These are phyloP conservation scores for Drosophila monieri DNA, from an alignment of 2,888 invertebrate genomes.

Conservation along the genomic window DNA sequence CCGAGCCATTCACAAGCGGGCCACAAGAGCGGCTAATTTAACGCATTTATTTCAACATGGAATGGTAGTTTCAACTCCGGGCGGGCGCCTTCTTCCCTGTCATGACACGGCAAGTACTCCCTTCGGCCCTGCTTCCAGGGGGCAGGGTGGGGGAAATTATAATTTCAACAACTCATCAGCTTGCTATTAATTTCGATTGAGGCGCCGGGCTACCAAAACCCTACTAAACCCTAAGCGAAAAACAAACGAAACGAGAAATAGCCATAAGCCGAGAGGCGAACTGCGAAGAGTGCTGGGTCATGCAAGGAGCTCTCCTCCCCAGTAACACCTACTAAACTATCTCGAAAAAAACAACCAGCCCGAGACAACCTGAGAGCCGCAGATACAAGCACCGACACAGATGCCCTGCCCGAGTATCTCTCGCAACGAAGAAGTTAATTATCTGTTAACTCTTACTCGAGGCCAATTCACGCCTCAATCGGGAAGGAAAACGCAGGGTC, in stretches of 20 bases:
- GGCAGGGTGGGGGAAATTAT: slow-evolving; percentile 42
- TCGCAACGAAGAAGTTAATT: slow-evolving; percentile 62
- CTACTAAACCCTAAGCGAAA: slow-evolving; percentile 3
- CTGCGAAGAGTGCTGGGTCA: slow-evolving; percentile 49
- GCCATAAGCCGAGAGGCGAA: slow-evolving; percentile 28
- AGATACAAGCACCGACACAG: background rate
- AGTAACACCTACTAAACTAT: slow-evolving; percentile 75
- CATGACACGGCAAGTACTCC: slow-evolving; percentile 60
- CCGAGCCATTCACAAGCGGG: slow-evolving; percentile 22
- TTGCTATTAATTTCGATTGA: slow-evolving; percentile 73
- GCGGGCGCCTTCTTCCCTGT: slow-evolving; percentile 59
- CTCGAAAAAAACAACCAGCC: slow-evolving; percentile 41
- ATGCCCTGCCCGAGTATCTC: slow-evolving; percentile 4
- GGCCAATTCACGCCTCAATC: slow-evolving; percentile 63
- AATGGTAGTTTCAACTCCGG: slow-evolving; percentile 28
- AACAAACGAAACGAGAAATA: slow-evolving; percentile 17
- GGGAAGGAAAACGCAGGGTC: background rate
- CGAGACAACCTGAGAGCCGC: slow-evolving; percentile 12
- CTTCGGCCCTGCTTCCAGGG: background rate
- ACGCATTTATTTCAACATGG: slow-evolving; percentile 70
- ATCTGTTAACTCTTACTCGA: slow-evolving; percentile 69
- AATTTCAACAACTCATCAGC: slow-evolving; percentile 80
- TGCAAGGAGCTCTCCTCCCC: slow-evolving; percentile 40
- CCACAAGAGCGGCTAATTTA: slow-evolving; percentile 78
- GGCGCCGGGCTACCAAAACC: slow-evolving; percentile 57